Evolutionary conservation across 1,140 invertebrate species (phyloP), one percentile per base, ranked within the genome.

Genomic region (Theocolax elegans): DNA sequence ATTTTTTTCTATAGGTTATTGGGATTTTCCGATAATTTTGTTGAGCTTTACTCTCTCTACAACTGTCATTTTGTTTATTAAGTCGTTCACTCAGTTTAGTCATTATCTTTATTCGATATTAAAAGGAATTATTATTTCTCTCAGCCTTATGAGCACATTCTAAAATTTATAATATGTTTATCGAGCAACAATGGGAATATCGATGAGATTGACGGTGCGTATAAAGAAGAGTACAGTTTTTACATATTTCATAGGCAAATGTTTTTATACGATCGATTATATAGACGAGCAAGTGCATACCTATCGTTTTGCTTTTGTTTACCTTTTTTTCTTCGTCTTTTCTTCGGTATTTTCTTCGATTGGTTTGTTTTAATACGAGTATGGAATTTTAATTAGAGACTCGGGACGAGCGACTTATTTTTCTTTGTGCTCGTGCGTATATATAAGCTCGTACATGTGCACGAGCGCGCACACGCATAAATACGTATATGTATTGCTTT

Each of bases 361-460:
- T 7, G 3, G 31, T 23, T 53, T 3, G 21, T 38, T 56, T 12
- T 17, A 58, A 10, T 15, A 1, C n/a, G 15, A 44, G 40, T 46
- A 1, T 46, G 21, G 3, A 23, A 58, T 31, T 40, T 40, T 8
- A 23, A 58, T 40, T 19, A 58, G 4, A 25, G 25, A 51, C 17
- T 19, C 31, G 21, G 2, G n/a, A n/a, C 29, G 56, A 59, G 35
- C 10, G 12, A 42, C 42, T 59, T 59, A 59, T 59, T 59, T 59
- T 59, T 42, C 29, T 8, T 3, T 49, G 9, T 21, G 19, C 2
- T 21, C 21, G 19, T 12, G n/a, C 27, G n/a, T 19, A 19, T n/a
- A 48, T 42, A 48, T 48, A 19, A 19, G 3, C n/a, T 9, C n/a
- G n/a, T 48, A 48, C 10, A 27, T 21, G 25, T 1, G 21, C 17